Base-by-base conservation (phyloP, 2,797 vertebrate species). In the Eptatretus atami region DNA sequence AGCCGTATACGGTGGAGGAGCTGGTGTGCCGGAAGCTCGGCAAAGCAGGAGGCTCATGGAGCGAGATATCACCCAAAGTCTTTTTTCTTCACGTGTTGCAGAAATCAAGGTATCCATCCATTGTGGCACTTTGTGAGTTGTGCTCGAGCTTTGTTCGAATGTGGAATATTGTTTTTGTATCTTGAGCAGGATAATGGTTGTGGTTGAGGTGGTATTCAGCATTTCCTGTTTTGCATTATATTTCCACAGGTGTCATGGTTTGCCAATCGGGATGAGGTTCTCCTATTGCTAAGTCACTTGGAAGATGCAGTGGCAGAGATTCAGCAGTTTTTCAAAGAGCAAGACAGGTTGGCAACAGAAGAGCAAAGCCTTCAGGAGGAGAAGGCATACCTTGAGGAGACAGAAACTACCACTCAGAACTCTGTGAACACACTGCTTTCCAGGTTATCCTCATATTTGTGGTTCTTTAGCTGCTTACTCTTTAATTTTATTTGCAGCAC, bases 1-100 rank as follows among this genome's bases (percentile, higher is more conserved):
- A 3, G 92, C 92, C 0, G 92, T 98, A 54, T 98, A 96, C 15
- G 90, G 90, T 61, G 92, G 92, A 52, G 92, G 92, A 0, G 92
- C 88, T 65, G 88, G 96, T 65, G 88, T 96, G 74, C 86, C 87
- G 0, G 92, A 98, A 72, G 95, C 72, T 74, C 95, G 95, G 53
- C 88, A 96, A 70, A 95, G 81, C 77, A 98, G 96, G 71, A 78
- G 90, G 65, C 88, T 95, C 70, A 96, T 96, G 90, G 92, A 98
- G 67, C 76, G 92, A 63, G 92, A 98, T 69, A 94, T 98, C 70
- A 98, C 92, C 0, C 82, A 85, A n/a, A 96, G 90, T 24, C 83
- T 98, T 13, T 98, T 96, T 69, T 98, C 92, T 67, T 98, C 92
- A 0, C 78, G 90, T 66, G 86, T 98, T 63, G 92, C 92, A 2